Evolutionary conservation across 2,113 vertebrate genomes (phyloP).

Genomic region (Hippocampus abdominalis): DNA sequence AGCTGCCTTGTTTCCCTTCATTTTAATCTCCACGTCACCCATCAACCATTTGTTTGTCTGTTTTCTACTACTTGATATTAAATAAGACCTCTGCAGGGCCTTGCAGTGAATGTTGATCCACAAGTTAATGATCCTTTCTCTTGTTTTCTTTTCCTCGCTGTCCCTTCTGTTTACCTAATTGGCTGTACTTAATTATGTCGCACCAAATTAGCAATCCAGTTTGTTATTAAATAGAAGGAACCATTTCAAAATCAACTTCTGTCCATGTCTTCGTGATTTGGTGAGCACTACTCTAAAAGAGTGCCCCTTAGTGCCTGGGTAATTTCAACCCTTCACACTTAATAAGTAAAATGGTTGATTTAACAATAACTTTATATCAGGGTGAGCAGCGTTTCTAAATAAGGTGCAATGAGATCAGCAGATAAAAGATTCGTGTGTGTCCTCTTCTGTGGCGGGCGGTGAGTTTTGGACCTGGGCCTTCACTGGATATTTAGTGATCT

Average conservation of each 20-base stretch:
- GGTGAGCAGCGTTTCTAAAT: not conserved
- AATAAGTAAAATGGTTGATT: not conserved
- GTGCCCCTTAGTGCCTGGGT: not conserved
- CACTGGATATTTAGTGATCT: no score
- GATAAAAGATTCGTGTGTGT: not conserved
- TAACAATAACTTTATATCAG: not conserved
- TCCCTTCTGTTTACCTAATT: constrained; percentile 1
- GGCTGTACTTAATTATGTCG: not conserved
- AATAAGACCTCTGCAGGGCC: not conserved
- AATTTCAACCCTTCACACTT: not conserved
- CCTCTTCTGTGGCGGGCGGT: not conserved
- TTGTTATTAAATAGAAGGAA: not conserved
- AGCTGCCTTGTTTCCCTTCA: no score
- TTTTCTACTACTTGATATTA: not conserved
- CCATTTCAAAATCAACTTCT: not conserved
- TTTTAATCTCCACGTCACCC: no score
- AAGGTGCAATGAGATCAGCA: not conserved
- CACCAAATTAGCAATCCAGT: not conserved
- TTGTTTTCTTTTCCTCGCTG: not conserved
- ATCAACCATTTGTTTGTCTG: not conserved
- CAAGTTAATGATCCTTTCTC: not conserved
- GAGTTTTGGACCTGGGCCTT: no score
- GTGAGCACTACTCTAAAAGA: not conserved
- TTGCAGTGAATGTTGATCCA: not conserved
- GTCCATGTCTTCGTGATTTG: not conserved